Percentiles rank a stretch among this genome's conserved stretches.
Evolutionary conservation across 2,888 invertebrate species (phyloP).

Genomic region (Hesperia comma): DNA sequence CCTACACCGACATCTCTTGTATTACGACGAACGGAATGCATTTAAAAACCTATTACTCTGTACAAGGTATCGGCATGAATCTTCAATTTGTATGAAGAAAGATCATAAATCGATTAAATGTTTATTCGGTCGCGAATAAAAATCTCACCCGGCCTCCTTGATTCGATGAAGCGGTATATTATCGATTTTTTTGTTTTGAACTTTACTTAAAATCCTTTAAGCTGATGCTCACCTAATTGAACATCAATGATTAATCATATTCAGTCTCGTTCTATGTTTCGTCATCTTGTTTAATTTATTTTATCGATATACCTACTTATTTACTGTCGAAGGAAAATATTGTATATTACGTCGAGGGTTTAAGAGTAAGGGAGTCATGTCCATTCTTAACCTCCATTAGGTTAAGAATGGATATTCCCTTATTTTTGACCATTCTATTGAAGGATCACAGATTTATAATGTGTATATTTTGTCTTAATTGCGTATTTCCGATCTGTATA

Average conservation of each 20-base stretch:
- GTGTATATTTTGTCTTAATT: no score
- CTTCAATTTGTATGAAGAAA: constrained; percentile 63
- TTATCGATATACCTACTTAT: no score
- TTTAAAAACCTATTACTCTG: constrained; percentile 76
- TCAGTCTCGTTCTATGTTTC: not conserved
- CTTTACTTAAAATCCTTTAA: constrained; percentile 1
- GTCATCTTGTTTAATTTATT: not conserved
- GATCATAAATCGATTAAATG: constrained; percentile 49
- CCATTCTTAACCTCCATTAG: no score
- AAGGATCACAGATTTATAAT: no score
- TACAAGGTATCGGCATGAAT: constrained; percentile 58
- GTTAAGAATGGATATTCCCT: no score
- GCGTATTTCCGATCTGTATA: no score
- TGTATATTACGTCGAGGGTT: no score
- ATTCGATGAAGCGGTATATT: constrained; percentile 58
- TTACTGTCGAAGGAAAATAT: no score
- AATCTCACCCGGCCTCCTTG: constrained; percentile 54
- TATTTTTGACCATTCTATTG: no score
- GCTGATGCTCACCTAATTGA: not conserved
- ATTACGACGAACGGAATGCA: constrained; percentile 55
- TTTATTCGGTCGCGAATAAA: constrained; percentile 63
- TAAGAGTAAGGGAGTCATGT: no score
- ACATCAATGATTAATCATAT: not conserved
- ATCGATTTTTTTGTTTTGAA: constrained; percentile 41
- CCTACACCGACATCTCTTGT: constrained; percentile 49